Evolutionary conservation across 2,113 vertebrate species (phyloP).

Genomic region (Noturus placidus): DNA sequence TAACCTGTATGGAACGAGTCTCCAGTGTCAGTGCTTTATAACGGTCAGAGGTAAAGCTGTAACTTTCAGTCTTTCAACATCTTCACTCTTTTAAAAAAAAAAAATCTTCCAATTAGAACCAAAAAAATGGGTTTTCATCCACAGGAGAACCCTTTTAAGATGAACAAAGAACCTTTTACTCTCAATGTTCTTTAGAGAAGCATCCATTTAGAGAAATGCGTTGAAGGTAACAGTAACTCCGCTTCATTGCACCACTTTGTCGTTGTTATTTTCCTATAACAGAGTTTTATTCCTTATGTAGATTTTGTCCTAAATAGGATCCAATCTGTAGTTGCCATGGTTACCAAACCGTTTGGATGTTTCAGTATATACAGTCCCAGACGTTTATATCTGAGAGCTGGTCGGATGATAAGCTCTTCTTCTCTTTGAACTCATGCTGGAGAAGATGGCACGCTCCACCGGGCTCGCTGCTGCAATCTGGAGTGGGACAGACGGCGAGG

Average conservation of each 20-base stretch:
- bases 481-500: conserved; percentile 1
- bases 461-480: neutral
- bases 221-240: neutral
- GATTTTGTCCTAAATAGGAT: neutral
- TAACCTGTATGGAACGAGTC: neutral
- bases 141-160: too few species aligned
- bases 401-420: neutral
- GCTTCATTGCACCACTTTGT: neutral
- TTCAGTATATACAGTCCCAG: neutral
- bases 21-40: neutral
- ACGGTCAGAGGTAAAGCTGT: neutral
- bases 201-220: too few species aligned
- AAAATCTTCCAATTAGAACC: too few species aligned
- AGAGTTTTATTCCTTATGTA: neutral
- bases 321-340: neutral
- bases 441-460: neutral
- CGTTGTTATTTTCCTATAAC: neutral
- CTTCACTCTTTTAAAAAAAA: neutral
- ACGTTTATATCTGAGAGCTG: neutral
- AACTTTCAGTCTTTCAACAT: neutral
- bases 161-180: too few species aligned
- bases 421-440: conserved; percentile 9
- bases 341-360: neutral
- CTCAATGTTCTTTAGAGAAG: too few species aligned
- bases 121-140: too few species aligned